These are phyloP conservation scores for Laodelphax striatellus DNA, from an alignment of 1,140 invertebrate genomes.

Conservation along the genomic window DNA sequence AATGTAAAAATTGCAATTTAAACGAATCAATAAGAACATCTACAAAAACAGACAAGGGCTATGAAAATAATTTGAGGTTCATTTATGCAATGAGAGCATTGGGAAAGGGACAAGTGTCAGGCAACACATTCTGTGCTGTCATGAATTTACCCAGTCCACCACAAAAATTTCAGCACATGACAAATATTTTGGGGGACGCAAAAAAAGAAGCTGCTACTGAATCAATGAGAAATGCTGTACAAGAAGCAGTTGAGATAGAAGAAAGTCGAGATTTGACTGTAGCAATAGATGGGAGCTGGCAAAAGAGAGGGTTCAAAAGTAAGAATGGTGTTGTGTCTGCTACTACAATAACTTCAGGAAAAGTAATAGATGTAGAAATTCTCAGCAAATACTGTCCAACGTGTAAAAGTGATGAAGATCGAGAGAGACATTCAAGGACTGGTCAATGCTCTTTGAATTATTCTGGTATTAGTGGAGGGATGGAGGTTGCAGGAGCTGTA, in stretches of 20 bases:
- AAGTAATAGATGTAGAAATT: slow-evolving; percentile 14
- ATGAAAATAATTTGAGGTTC: slow-evolving; percentile 19
- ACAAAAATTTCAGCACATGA: neutral
- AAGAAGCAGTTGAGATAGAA: slow-evolving; percentile 8
- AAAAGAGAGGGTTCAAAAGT: slow-evolving; percentile 14
- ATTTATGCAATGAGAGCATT: slow-evolving; percentile 18
- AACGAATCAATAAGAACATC: neutral
- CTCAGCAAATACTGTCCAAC: slow-evolving; percentile 14
- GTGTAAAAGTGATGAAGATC: neutral
- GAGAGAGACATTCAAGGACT: neutral
- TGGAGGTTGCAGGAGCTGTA: slow-evolving; percentile 15
- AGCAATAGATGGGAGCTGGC: slow-evolving; percentile 16
- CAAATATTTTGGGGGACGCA: neutral
- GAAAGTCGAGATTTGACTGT: slow-evolving; percentile 9
- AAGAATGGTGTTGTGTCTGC: slow-evolving; percentile 15
- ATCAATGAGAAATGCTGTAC: slow-evolving; percentile 8
- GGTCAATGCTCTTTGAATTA: slow-evolving; percentile 18
- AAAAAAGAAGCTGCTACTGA: neutral
- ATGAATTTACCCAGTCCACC: slow-evolving; percentile 14
- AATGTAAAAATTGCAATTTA: neutral
- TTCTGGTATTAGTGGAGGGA: slow-evolving; percentile 19
- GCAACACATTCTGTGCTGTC: slow-evolving; percentile 9
- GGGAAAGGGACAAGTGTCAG: slow-evolving; percentile 14
- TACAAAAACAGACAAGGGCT: neutral
- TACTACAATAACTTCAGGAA: slow-evolving; percentile 11